Percentiles rank a stretch among this genome's conserved stretches.
Conservation (phyloP, 2,797 vertebrate genomes). For the Lacerta agilis region DNA sequence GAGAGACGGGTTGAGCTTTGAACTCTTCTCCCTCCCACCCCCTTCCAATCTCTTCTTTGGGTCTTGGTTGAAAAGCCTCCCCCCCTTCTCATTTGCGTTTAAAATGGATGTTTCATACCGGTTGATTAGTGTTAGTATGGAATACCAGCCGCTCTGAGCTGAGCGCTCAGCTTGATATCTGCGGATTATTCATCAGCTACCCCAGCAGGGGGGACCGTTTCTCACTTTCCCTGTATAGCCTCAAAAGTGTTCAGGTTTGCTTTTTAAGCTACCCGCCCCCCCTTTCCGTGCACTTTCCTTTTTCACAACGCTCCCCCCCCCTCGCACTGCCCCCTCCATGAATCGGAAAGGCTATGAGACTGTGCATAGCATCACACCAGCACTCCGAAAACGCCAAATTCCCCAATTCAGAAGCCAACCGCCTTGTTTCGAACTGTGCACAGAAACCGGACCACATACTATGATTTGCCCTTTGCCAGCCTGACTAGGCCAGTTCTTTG, state of each 20-base stretch:
- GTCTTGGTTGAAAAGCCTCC: constrained; percentile 12
- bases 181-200: constrained; percentile 84
- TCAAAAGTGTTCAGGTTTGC: constrained; percentile 61
- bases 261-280: constrained; percentile 57
- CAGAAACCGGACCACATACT: background rate
- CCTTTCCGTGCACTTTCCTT: background rate
- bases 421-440: constrained; percentile 3
- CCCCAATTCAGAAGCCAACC: background rate
- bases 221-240: constrained; percentile 74
- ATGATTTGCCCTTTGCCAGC: constrained; percentile 38
- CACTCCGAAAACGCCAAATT: background rate
- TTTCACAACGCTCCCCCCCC: constrained; percentile 53
- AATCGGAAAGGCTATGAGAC: constrained; percentile 43
- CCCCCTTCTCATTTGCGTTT: constrained; percentile 81
- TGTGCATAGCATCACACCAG: constrained; percentile 27
- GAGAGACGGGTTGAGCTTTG: constrained; percentile 77
- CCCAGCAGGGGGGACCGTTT: constrained; percentile 84
- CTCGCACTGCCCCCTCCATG: background rate
- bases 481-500: constrained; percentile 28
- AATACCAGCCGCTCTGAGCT: constrained; percentile 78
- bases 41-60: constrained; percentile 26
- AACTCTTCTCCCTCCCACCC: constrained; percentile 65
- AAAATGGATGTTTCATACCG: constrained; percentile 79
- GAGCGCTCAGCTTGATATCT: constrained; percentile 82
- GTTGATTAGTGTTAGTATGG: constrained; percentile 80